Evolutionary conservation across 2,888 invertebrate species (phyloP).

Genomic region (Silvanus unidentatus): DNA sequence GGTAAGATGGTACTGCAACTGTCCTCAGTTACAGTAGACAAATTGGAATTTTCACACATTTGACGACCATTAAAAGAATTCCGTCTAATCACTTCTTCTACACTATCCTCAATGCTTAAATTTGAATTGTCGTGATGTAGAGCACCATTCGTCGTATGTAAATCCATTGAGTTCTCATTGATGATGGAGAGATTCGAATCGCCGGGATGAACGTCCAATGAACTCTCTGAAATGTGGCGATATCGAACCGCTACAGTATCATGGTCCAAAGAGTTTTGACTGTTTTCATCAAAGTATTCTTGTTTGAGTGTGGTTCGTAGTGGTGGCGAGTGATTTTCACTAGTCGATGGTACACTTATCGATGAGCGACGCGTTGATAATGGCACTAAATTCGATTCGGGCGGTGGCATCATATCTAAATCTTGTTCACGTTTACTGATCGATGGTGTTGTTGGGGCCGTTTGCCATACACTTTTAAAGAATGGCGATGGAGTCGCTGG

Average conservation of each 20-base stretch:
- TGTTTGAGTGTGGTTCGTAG: constrained; percentile 53
- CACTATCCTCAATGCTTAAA: constrained; percentile 37
- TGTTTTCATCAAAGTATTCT: constrained; percentile 66
- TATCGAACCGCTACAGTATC: constrained; percentile 37
- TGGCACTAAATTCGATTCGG: constrained; percentile 55
- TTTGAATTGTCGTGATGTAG: constrained; percentile 38
- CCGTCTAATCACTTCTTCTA: constrained; percentile 35
- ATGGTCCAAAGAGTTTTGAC: constrained; percentile 56
- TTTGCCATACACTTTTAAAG: constrained; percentile 24
- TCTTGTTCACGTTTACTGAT: constrained; percentile 52
- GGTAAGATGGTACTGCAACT: constrained; percentile 28
- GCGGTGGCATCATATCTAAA: constrained; percentile 65
- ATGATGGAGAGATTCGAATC: constrained; percentile 46
- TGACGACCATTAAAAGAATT: constrained; percentile 19
- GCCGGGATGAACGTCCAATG: constrained; percentile 45
- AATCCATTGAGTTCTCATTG: constrained; percentile 50
- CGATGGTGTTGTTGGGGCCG: constrained; percentile 37
- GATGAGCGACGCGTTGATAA: constrained; percentile 58
- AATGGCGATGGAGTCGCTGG: constrained; percentile 25
- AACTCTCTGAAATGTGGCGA: constrained; percentile 43
- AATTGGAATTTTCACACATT: constrained; percentile 26
- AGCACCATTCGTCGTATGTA: constrained; percentile 31
- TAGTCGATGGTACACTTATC: constrained; percentile 50
- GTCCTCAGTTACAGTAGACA: constrained; percentile 30
- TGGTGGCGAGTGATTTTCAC: constrained; percentile 53